These are phyloP conservation scores for Notarius lentiginosus DNA, from an alignment of 2,113 vertebrate species.

Conservation along the genomic window DNA sequence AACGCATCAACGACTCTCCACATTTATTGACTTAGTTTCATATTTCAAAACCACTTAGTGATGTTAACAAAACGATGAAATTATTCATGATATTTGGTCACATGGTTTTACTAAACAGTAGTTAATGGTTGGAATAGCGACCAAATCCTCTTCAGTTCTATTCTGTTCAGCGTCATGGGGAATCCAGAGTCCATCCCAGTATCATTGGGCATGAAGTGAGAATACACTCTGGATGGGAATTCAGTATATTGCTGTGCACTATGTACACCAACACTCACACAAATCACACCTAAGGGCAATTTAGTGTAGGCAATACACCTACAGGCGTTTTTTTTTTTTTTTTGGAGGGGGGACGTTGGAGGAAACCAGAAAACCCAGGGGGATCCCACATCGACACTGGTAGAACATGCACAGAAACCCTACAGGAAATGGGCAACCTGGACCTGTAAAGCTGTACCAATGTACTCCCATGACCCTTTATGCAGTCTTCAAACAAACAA, in stretches of 20 bases:
- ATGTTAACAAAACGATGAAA: no score
- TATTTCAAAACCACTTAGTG: background rate
- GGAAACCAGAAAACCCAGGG: background rate
- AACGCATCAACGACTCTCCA: background rate
- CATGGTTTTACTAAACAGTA: background rate
- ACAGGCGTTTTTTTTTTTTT: background rate
- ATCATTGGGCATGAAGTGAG: background rate
- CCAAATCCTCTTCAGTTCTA: no score
- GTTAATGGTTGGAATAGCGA: background rate
- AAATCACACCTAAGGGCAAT: background rate
- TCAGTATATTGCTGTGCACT: background rate
- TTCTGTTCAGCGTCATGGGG: no score
- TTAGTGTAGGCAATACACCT: background rate
- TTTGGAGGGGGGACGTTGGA: no score
- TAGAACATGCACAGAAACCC: background rate
- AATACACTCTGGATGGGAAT: background rate
- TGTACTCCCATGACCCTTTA: background rate
- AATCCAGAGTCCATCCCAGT: no score
- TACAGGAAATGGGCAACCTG: background rate
- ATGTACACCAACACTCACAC: background rate
- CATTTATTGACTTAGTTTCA: conserved; percentile 3
- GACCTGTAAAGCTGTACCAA: background rate
- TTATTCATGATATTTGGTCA: background rate
- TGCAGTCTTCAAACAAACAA: background rate
- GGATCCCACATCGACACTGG: background rate